A percentile compares a stretch with the other conserved stretches of the same genome.
These are phyloP conservation scores for Trilocha varians DNA, from an alignment of 2,888 invertebrate species.

Conservation along the genomic window DNA sequence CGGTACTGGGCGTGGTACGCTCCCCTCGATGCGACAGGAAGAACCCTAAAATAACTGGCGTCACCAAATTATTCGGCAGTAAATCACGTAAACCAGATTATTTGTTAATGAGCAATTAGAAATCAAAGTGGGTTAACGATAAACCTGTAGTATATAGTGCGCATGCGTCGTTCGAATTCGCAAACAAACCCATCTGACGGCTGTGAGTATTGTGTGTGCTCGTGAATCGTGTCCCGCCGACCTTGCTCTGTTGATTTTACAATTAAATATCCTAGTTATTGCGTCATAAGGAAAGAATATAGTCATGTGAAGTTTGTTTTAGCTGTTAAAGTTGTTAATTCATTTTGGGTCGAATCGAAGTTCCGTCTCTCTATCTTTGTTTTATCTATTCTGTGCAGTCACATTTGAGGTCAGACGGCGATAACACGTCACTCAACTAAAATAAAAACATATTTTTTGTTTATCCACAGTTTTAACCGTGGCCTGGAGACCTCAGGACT, in stretches of 20 bases:
- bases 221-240: neutral
- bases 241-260: conserved; percentile 14
- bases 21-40: conserved; percentile 5
- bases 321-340: conserved; percentile 6
- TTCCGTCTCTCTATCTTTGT: conserved; percentile 9
- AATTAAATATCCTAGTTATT: conserved; percentile 5
- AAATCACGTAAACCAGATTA: conserved; percentile 16
- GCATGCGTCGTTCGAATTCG: conserved; percentile 30
- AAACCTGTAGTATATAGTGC: conserved; percentile 26
- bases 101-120: conserved; percentile 26
- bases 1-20: conserved; percentile 13
- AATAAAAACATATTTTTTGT: conserved; percentile 1
- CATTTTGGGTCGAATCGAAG: conserved; percentile 5
- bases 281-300: neutral
- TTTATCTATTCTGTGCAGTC: conserved; percentile 22
- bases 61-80: conserved; percentile 3
- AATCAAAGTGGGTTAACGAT: conserved; percentile 24
- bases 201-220: neutral
- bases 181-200: conserved; percentile 17
- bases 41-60: neutral
- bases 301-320: neutral
- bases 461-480: conserved; percentile 6
- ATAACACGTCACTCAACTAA: conserved; percentile 26
- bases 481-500: conserved; percentile 32
- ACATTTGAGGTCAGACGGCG: conserved; percentile 23